Conservation (phyloP, 2,888 invertebrate genomes). For the Metalampra italica region DNA sequence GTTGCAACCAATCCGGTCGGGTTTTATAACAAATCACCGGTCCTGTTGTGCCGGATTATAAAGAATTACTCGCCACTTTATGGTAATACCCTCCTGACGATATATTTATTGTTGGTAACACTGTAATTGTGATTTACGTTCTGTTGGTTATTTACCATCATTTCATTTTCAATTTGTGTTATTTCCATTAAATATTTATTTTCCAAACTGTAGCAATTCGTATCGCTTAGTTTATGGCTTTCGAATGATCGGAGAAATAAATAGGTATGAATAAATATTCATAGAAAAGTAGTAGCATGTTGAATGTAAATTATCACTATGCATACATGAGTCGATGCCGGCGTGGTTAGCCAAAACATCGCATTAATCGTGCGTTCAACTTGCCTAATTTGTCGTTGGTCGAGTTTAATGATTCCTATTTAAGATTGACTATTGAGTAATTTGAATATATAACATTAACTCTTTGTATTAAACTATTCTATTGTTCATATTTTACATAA, state of each 20-base stretch:
- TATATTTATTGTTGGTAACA: slow-evolving; percentile 34
- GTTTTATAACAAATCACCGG: slow-evolving; percentile 54
- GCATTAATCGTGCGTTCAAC: slow-evolving; percentile 49
- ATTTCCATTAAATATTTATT: slow-evolving; percentile 20
- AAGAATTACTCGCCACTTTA: slow-evolving; percentile 46
- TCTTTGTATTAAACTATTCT: neutral
- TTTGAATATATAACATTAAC: slow-evolving; percentile 6
- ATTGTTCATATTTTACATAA: no score
- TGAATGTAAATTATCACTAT: slow-evolving; percentile 30
- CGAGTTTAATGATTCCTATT: slow-evolving; percentile 1
- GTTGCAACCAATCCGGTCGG: slow-evolving; percentile 35
- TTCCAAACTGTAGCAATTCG: slow-evolving; percentile 8
- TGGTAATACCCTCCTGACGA: slow-evolving; percentile 32
- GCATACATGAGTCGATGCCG: slow-evolving; percentile 27
- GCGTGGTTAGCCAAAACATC: slow-evolving; percentile 29
- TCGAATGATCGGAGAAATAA: slow-evolving; percentile 8
- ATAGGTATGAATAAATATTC: slow-evolving; percentile 10
- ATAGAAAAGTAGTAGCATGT: slow-evolving; percentile 12
- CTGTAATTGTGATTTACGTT: slow-evolving; percentile 40
- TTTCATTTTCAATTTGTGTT: slow-evolving; percentile 14
- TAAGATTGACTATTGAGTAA: slow-evolving; percentile 1
- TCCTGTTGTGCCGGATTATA: slow-evolving; percentile 47
- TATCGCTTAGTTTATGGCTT: slow-evolving; percentile 7
- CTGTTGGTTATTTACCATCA: slow-evolving; percentile 27
- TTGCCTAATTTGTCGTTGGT: slow-evolving; percentile 15